phyloP scores from a whole-genome alignment of 2,888 invertebrate genomes.

The Diaprepes abbreviatus region DNA sequence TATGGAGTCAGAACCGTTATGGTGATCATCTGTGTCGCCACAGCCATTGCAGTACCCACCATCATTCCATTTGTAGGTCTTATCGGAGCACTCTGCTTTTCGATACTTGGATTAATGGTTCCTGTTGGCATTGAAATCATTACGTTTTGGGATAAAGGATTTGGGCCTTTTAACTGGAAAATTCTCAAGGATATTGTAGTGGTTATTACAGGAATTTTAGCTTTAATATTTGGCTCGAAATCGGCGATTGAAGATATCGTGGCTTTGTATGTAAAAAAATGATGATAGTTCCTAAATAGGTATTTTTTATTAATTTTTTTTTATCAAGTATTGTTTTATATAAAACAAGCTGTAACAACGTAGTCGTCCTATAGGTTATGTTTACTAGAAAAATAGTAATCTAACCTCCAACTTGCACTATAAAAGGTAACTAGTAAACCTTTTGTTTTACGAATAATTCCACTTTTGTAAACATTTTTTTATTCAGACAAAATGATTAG shows the following conservation, averaged over 20 bases:
- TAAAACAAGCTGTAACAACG: not conserved
- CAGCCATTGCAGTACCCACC: slow-evolving; percentile 90
- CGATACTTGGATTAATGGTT: slow-evolving; percentile 89
- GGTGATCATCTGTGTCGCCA: slow-evolving; percentile 76
- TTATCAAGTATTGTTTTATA: not conserved
- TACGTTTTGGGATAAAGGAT: slow-evolving; percentile 88
- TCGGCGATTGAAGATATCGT: slow-evolving; percentile 76
- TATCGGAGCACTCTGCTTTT: slow-evolving; percentile 94
- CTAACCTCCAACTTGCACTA: not conserved
- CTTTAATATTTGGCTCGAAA: slow-evolving; percentile 85
- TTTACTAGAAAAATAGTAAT: not conserved
- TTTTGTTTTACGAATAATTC: slow-evolving; percentile 2
- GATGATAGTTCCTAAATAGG: slow-evolving; percentile 8
- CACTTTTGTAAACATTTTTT: not conserved
- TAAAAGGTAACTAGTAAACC: not conserved
- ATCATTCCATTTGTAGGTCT: slow-evolving; percentile 92
- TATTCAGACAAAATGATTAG: not conserved
- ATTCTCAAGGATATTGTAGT: slow-evolving; percentile 86
- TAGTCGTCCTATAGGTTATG: not conserved
- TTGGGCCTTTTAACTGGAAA: slow-evolving; percentile 80
- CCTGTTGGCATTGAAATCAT: slow-evolving; percentile 89
- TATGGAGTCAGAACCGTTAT: slow-evolving; percentile 80
- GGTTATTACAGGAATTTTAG: slow-evolving; percentile 81
- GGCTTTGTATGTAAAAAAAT: slow-evolving; percentile 40
- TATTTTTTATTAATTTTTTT: not conserved